A percentile compares a stretch with the other conserved stretches of the same genome.
Conservation (phyloP, 2,113 vertebrate species). For the Ramphastos sulfuratus region DNA sequence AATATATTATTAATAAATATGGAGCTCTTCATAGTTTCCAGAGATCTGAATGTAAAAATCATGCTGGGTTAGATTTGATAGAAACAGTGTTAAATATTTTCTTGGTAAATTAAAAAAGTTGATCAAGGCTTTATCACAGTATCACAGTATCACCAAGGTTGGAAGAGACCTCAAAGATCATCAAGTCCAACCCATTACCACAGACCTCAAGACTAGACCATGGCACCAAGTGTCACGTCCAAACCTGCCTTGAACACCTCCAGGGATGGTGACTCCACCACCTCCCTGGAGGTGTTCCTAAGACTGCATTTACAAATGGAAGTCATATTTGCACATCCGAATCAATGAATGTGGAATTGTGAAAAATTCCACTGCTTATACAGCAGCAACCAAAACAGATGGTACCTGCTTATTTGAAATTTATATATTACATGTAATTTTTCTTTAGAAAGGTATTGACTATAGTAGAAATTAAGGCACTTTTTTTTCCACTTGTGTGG, state of each 20-base stretch:
- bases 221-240: no score
- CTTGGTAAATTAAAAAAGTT: background rate
- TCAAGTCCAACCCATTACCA: no score
- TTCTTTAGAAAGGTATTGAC: background rate
- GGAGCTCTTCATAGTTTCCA: background rate
- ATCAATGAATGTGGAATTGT: no score
- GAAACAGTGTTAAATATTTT: background rate
- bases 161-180: no score
- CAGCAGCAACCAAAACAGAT: background rate
- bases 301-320: no score
- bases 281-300: no score
- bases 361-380: no score
- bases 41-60: background rate
- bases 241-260: no score
- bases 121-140: background rate
- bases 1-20: background rate
- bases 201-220: no score
- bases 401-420: background rate
- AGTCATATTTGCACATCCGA: no score
- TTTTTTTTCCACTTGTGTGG: background rate
- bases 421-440: background rate
- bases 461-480: background rate
- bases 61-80: background rate
- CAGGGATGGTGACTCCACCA: no score
- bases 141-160: no score